A percentile compares a stretch with the other conserved stretches of the same genome.
phyloP scores from a whole-genome alignment of 2,113 vertebrate species.

The Amia ocellicauda region DNA sequence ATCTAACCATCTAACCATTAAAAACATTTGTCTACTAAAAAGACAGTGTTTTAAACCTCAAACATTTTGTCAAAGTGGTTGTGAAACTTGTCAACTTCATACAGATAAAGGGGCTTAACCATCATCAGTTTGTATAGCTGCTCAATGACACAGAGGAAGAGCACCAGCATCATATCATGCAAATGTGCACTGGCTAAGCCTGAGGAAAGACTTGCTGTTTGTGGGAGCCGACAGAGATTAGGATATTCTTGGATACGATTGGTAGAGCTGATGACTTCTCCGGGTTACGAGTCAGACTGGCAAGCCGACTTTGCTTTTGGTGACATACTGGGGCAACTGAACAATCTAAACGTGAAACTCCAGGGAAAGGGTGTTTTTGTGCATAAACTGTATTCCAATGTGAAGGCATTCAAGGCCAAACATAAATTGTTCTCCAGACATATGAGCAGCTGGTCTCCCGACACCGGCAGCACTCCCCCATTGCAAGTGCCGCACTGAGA shows the following conservation, averaged over 20 bases:
- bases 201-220: neutral
- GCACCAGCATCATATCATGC: constrained; percentile 12
- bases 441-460: neutral
- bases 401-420: neutral
- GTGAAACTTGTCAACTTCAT: constrained; percentile 27
- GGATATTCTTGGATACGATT: neutral
- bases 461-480: neutral
- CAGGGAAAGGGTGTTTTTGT: constrained; percentile 2
- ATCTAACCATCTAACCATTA: neutral
- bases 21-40: constrained; percentile 7
- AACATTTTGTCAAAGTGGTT: constrained; percentile 19
- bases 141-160: constrained; percentile 22
- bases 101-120: constrained; percentile 6
- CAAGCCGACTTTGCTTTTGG: neutral
- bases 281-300: constrained; percentile 6
- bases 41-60: constrained; percentile 11
- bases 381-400: neutral
- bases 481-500: neutral
- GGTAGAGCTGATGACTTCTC: neutral
- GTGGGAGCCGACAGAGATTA: constrained; percentile 8
- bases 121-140: constrained; percentile 21
- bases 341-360: neutral
- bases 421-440: neutral
- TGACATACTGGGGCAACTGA: neutral
- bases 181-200: neutral